These are phyloP conservation scores for Phrynocephalus guinanensis DNA, from an alignment of 2,797 vertebrate species.

Conservation along the genomic window DNA sequence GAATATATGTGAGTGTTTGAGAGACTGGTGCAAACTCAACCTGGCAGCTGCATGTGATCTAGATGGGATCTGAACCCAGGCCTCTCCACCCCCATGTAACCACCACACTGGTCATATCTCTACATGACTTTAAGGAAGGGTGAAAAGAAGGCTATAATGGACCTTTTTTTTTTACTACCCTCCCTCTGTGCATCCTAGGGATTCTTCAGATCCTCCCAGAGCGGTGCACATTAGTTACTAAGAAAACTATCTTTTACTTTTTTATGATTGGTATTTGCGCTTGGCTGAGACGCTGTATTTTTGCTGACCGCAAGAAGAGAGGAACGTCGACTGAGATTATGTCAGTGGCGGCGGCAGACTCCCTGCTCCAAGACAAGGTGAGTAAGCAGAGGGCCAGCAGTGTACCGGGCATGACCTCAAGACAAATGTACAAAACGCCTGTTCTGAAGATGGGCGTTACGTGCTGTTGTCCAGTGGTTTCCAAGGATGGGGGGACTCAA, in stretches of 20 bases:
- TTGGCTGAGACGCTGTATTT: constrained; percentile 80
- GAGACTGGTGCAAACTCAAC: background rate
- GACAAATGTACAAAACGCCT: no score
- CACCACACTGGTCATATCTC: background rate
- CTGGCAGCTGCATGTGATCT: background rate
- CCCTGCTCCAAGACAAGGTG: constrained; percentile 80
- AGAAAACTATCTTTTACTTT: constrained; percentile 79
- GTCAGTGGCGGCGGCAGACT: constrained; percentile 74
- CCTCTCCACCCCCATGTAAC: no score
- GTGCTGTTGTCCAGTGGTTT: no score
- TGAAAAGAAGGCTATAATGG: background rate
- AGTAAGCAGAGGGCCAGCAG: constrained; percentile 45
- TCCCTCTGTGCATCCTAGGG: constrained; percentile 63
- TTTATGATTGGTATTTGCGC: constrained; percentile 77
- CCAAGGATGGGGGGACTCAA: no score
- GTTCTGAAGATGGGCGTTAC: no score
- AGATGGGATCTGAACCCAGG: background rate
- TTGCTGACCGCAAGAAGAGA: constrained; percentile 79
- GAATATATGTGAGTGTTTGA: background rate
- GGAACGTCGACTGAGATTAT: constrained; percentile 75
- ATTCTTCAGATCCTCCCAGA: constrained; percentile 77
- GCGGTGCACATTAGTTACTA: constrained; percentile 78
- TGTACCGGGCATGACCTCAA: no score
- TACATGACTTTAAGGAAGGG: background rate
- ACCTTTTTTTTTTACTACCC: background rate